Evolutionary conservation across 2,797 vertebrate species (phyloP), one percentile per base, ranked within the genome.

Genomic region (Leucoraja ocellata): DNA sequence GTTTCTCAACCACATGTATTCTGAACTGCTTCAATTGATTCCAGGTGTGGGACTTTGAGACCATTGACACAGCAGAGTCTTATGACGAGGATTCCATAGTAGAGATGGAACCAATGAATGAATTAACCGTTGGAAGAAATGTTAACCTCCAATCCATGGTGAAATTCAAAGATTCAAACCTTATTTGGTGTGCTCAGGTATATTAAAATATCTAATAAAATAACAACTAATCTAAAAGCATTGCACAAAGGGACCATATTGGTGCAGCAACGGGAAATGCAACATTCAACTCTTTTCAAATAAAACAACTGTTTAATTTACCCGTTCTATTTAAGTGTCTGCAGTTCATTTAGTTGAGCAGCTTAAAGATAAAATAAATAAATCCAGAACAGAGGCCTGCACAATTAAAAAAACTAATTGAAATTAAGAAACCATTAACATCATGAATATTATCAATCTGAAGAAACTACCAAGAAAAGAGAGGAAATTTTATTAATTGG

Each of bases 101-200:
- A 93, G 97, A 98, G 95, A 94, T 98, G 36, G 97, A 99, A 93
- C 98, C 98, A 63, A 97, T 98, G 95, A 98, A 98, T 90, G 98
- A 99, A 95, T 94, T 99, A 95, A 94, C 95, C 91, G 95, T 99
- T 0, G 98, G 97, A 79, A 97, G 95, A 93, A 96, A 97, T 2
- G 98, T 98, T 93, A 97, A 96, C 93, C 96, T 99, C 93, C 96
- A 94, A 76, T 99, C 96, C 77, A 95, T 98, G 96, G 97, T 97
- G 94, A 98, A 97, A 96, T 97, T 97, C 95, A 93, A 94, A 79
- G 93, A 95, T n/a, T 93, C 93, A 0, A 97, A 97, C 93, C 96
- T 96, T 3, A 4, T 98, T 95, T 99, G 98, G 98, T 98, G 97
- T n/a, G 98, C 98, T 95, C 98, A 99, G 98, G 99, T 99, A 95